A percentile compares a stretch with the other conserved stretches of the same genome.
phyloP scores from a whole-genome alignment of 2,113 vertebrate species.

The Mesembrinibis cayennensis region DNA sequence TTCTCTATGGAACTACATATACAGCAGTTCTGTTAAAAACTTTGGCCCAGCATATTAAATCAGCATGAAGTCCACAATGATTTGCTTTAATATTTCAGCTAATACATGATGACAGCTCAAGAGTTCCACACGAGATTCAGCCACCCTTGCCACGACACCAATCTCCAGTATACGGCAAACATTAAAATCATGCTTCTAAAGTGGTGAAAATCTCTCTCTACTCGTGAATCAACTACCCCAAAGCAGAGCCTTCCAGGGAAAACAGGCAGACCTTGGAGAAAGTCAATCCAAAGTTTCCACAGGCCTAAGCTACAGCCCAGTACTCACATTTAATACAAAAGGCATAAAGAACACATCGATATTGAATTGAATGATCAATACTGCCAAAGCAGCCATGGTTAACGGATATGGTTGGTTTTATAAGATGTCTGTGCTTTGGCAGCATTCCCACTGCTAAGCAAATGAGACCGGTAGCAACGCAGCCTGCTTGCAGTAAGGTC shows the following conservation, averaged over 20 bases:
- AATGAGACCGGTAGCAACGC: background rate
- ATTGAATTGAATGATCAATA: background rate
- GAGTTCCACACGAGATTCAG: background rate
- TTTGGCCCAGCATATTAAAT: background rate
- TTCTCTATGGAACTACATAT: background rate
- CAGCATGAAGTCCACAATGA: background rate
- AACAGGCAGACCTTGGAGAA: background rate
- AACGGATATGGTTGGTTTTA: background rate
- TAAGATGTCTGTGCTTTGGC: background rate
- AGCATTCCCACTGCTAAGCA: background rate
- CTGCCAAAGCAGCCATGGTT: background rate
- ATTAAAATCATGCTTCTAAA: background rate
- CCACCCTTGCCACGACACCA: background rate
- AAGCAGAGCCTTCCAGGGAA: background rate
- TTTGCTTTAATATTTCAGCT: background rate
- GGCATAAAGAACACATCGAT: background rate
- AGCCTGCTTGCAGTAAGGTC: background rate
- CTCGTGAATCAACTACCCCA: background rate
- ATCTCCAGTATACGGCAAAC: background rate
- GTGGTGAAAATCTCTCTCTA: background rate
- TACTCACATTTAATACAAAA: background rate
- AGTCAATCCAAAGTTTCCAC: background rate
- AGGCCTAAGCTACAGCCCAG: background rate
- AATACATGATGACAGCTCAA: background rate
- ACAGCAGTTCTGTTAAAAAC: background rate